Evolutionary conservation across 2,797 vertebrate genomes (phyloP), one percentile per base, ranked within the genome.

Genomic region (Setipinna tenuifilis): DNA sequence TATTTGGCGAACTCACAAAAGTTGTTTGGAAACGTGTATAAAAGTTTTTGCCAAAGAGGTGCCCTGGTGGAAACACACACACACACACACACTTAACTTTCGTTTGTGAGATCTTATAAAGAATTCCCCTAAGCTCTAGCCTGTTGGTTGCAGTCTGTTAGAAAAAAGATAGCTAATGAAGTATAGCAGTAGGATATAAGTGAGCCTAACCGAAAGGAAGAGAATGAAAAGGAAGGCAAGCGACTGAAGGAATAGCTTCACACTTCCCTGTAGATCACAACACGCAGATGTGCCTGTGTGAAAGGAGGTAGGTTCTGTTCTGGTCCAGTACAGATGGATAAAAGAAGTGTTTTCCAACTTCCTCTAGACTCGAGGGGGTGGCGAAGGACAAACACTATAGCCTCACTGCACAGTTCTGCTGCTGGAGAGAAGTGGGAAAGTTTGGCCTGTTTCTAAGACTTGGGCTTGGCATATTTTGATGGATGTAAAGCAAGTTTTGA

Each of bases 251-350:
- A 93, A 90, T 75, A 89, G 92, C 88, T 90, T 65, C 89, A 75
- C 92, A 92, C 94, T 95, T 93, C 94, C 93, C 95, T 91, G 85
- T 88, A 94, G 95, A 88, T 94, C 95, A 95, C 91, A 88, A 89
- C 94, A 95, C 96, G 93, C 94, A 95, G 95, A 94, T 95, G 93
- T 94, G 95, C 95, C 93, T 93, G 93, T 88, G 16, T 54, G 93
- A 93, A 93, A 92, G 93, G 91, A 44, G 92, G 93, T 89, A 88
- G 85, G 93, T 94, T 94, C 92, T 88, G 93, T 94, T 94, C 92
- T 88, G 93, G 93, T 93, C 93, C 94, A 95, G 94, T 94, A 88
- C 82, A 90, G 93, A 87, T 92, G 94, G 91, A 96, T 95, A 97
- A 97, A 95, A 94, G 95, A 87, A 90, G 90, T 90, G 71, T 9